These are phyloP conservation scores for Thinocorus orbignyianus DNA, from an alignment of 2,113 vertebrate species.

Conservation along the genomic window DNA sequence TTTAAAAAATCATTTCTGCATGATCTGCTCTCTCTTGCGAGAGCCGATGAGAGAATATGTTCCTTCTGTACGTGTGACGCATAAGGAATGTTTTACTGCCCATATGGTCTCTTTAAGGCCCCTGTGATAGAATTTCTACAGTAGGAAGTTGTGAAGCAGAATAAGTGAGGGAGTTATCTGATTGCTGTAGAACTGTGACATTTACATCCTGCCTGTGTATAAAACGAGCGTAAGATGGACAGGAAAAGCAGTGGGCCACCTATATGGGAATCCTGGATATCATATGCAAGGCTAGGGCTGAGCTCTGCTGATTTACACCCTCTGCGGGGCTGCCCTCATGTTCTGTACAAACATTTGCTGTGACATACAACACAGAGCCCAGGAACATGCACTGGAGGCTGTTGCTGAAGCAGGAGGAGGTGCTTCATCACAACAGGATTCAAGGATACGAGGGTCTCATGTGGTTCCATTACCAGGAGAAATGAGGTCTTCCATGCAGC, in stretches of 20 bases:
- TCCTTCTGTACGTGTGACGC: neutral
- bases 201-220: neutral
- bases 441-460: neutral
- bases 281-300: neutral
- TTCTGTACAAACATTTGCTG: neutral
- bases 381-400: neutral
- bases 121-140: neutral
- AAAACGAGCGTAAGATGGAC: neutral
- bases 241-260: neutral
- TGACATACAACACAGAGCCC: neutral
- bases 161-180: neutral
- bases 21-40: neutral
- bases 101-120: neutral
- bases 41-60: neutral
- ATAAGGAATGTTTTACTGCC: neutral
- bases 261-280: neutral
- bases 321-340: neutral
- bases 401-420: neutral
- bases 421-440: neutral
- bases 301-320: neutral
- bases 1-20: neutral
- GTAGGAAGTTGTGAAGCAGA: neutral
- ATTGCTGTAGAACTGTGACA: neutral
- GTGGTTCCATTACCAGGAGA: neutral
- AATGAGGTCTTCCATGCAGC: neutral